A percentile compares a stretch with the other conserved stretches of the same genome.
phyloP scores from a whole-genome alignment of 64 coral and sea anemone species.

The Trachythela sp. region DNA sequence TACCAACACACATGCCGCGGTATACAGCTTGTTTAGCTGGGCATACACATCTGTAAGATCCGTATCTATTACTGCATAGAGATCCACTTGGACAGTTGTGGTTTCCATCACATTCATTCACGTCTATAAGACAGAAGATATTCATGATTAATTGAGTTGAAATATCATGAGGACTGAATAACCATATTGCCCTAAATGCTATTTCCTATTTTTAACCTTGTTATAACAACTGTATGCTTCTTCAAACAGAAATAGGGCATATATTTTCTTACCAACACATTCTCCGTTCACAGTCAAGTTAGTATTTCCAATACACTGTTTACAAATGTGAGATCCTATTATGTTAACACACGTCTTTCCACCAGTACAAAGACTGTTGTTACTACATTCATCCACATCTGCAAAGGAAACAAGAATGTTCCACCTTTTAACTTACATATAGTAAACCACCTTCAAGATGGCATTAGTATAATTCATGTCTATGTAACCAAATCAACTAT shows the following conservation, averaged over 20 bases:
- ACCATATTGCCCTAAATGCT: no score
- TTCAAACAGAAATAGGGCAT: no score
- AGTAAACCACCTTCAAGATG: background rate
- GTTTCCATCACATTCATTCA: background rate
- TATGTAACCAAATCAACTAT: no score
- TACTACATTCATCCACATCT: background rate
- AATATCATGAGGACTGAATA: background rate
- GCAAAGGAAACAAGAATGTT: no score
- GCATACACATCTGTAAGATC: background rate
- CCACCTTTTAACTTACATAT: background rate
- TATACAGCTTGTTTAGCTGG: background rate
- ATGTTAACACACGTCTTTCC: background rate
- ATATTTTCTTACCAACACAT: background rate
- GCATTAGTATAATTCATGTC: no score
- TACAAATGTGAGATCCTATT: background rate
- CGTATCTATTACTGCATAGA: background rate
- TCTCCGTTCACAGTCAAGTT: background rate
- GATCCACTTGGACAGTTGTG: background rate
- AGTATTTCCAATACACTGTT: background rate
- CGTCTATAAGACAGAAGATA: background rate
- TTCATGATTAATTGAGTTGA: background rate
- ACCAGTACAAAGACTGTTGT: background rate
- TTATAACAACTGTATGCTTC: no score
- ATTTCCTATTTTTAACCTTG: no score
- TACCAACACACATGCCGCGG: background rate